Percentiles rank a stretch among this genome's conserved stretches.
These are phyloP conservation scores for Montipora foliosa DNA, from an alignment of 64 coral and sea anemone species.

Conservation along the genomic window DNA sequence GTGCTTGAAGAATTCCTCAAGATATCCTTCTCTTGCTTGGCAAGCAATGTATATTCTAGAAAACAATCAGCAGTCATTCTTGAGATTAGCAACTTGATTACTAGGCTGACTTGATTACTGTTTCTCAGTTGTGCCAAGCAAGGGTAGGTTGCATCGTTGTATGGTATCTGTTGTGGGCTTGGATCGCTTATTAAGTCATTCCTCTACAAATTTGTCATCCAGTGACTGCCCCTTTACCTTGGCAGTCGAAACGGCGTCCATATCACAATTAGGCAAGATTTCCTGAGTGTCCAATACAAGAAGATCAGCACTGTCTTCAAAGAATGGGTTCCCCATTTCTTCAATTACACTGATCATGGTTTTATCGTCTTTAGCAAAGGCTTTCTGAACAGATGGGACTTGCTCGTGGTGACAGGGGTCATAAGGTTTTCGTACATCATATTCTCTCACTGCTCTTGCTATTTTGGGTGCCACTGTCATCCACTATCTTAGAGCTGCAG, in stretches of 20 bases:
- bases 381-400: not conserved
- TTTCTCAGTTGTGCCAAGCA: constrained; percentile 33
- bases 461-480: not conserved
- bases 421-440: not conserved
- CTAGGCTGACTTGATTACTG: constrained; percentile 15
- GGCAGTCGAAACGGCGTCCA: too few relatives aligned
- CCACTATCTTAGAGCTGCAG: not conserved
- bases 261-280: too few relatives aligned
- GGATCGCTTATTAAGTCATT: too few relatives aligned
- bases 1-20: constrained; percentile 54
- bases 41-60: constrained; percentile 36
- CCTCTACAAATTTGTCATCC: too few relatives aligned
- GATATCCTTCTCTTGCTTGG: constrained; percentile 14
- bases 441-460: not conserved
- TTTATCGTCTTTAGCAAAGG: not conserved
- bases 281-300: not conserved
- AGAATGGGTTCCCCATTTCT: too few relatives aligned
- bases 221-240: too few relatives aligned
- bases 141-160: constrained; percentile 9
- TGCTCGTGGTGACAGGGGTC: not conserved
- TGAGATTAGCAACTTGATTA: constrained; percentile 40
- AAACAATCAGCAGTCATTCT: constrained; percentile 42
- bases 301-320: not conserved
- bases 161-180: not conserved
- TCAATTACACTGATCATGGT: not conserved